These are phyloP conservation scores for Whitmania pigra DNA, from an alignment of 1,140 invertebrate genomes.

Conservation along the genomic window DNA sequence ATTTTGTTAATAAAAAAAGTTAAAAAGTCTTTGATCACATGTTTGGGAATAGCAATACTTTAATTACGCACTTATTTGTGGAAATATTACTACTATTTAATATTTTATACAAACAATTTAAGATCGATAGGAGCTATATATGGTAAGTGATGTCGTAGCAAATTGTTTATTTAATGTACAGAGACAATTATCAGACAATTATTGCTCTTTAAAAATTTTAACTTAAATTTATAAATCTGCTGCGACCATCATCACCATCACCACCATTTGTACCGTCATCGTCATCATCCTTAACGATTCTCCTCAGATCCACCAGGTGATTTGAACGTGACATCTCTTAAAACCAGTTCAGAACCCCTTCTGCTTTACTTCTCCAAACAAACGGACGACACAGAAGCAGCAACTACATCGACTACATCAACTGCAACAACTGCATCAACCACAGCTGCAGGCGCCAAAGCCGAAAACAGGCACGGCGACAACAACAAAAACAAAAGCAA, in stretches of 20 bases:
- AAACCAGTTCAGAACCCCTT: neutral
- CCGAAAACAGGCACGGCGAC: neutral
- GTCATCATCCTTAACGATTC: neutral
- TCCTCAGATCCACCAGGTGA: conserved; percentile 4
- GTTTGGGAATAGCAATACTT: neutral
- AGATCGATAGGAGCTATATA: no score
- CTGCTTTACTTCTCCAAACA: conserved; percentile 1
- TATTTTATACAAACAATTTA: no score
- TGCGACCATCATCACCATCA: no score
- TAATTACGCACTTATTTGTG: no score
- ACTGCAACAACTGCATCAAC: no score
- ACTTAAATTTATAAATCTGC: no score
- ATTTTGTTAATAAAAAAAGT: no score
- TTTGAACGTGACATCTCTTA: neutral
- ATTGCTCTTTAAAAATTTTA: no score
- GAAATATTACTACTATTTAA: no score
- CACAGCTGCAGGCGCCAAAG: neutral
- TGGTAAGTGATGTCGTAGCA: no score
- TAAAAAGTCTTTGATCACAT: neutral
- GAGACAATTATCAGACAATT: no score
- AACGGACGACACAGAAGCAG: neutral
- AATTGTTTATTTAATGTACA: no score
- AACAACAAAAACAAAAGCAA: neutral
- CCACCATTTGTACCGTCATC: neutral
- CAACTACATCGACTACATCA: neutral